Evolutionary conservation across 2,113 vertebrate genomes (phyloP), one percentile per base, ranked within the genome.

Genomic region (Acanthisitta chloris): DNA sequence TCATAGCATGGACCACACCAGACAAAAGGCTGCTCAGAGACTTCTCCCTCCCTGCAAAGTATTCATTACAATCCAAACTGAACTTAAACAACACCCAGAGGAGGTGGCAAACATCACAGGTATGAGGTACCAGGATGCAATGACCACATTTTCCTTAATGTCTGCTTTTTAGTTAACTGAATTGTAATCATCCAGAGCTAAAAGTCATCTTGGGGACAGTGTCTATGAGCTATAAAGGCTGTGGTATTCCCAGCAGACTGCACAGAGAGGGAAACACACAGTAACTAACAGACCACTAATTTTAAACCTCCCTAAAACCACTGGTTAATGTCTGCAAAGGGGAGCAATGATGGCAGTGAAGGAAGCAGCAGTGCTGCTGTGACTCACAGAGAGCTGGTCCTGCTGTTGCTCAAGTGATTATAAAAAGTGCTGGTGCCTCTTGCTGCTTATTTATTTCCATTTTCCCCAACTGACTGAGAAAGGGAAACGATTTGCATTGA

Each of bases 251-350:
- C 94, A 51, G 86, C 7, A 19, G 92, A 16, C 46, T 66, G 76
- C 29, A 20, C 20, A 73, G 71, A 17, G 71, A 67, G 45, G 21
- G 65, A 87, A 93, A 58, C n/a, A 38, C 48, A 9, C 64, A 40
- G 62, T 25, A 91, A 80, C 66, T 43, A 86, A 54, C 83, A 92
- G 82, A 83, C 49, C 88, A 43, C 88, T 94, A 51, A 95, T 96
- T 95, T 73, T 18, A 93, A 88, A 73, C 86, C 57, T 91, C 70
- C n/a, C 61, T 72, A 94, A 95, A 96, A 34, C 86, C 86, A 33
- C 84, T 18, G 61, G 73, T 76, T 95, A 59, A 65, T 78, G 86
- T 65, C 49, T 85, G 86, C 91, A 65, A 21, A 81, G 20, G 72
- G 81, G 43, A 92, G 52, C 12, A 0, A 23, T 38, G 25, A 38